Conservation (phyloP, 2,888 invertebrate genomes). For the Ochropleura plecta region DNA sequence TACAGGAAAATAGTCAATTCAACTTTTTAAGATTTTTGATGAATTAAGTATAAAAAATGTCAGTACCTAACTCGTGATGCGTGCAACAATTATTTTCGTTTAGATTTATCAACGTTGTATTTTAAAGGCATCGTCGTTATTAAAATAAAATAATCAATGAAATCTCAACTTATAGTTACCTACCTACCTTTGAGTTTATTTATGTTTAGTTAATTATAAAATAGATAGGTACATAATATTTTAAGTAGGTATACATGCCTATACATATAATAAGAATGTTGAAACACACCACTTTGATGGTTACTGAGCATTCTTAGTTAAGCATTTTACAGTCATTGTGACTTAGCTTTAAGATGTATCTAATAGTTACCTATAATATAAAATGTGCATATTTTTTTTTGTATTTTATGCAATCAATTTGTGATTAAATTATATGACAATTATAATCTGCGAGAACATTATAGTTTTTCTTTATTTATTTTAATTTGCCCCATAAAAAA, state of each 20-base stretch:
- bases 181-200: conserved; percentile 65
- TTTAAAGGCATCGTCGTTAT: conserved; percentile 26
- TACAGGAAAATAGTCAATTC: conserved; percentile 70
- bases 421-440: conserved; percentile 67
- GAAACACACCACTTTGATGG: conserved; percentile 55
- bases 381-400: conserved; percentile 58
- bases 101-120: conserved; percentile 19
- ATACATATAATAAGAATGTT: conserved; percentile 46
- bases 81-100: conserved; percentile 44
- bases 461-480: conserved; percentile 38
- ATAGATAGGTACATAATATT: conserved; percentile 65
- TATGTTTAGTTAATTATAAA: conserved; percentile 65
- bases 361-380: conserved; percentile 44
- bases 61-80: conserved; percentile 26
- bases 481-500: not conserved
- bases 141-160: conserved; percentile 56
- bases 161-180: conserved; percentile 72
- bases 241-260: conserved; percentile 64
- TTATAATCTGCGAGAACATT: conserved; percentile 66
- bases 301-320: conserved; percentile 50
- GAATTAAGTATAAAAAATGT: conserved; percentile 37
- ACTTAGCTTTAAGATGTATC: conserved; percentile 53
- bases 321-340: conserved; percentile 63
- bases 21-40: conserved; percentile 55
- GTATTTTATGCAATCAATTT: conserved; percentile 61